Conservation (phyloP, 92 coral and sea anemone species). For the Hydrozoanthus gracilis region DNA sequence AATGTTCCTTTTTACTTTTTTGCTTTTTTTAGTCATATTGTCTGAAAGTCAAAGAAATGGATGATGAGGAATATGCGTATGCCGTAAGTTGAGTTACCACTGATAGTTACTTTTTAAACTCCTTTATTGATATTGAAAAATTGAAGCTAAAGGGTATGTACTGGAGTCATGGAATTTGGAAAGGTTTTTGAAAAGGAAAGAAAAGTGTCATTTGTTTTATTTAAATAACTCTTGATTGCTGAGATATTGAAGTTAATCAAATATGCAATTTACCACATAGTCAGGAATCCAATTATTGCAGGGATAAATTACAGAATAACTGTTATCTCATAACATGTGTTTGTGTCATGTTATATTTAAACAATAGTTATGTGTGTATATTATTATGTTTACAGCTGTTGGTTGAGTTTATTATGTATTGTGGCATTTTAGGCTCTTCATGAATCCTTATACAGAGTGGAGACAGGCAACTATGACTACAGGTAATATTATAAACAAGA, state of each 20-base stretch:
- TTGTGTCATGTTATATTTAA: too few relatives aligned
- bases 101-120: not conserved
- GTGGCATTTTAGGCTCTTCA: slow-evolving; percentile 79
- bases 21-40: slow-evolving; percentile 82
- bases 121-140: not conserved
- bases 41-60: slow-evolving; percentile 98
- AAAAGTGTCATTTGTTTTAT: too few relatives aligned
- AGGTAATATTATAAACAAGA: slow-evolving; percentile 60
- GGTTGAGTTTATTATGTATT: not conserved
- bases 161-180: too few relatives aligned
- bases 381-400: not conserved
- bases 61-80: slow-evolving; percentile 99
- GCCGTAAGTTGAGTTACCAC: slow-evolving; percentile 77
- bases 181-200: too few relatives aligned
- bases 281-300: too few relatives aligned
- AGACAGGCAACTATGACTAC: slow-evolving; percentile 99
- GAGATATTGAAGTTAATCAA: too few relatives aligned
- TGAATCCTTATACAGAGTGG: slow-evolving; percentile 96
- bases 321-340: too few relatives aligned
- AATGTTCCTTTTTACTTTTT: not conserved
- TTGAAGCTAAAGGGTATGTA: too few relatives aligned
- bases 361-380: too few relatives aligned
- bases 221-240: too few relatives aligned
- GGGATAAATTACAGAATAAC: too few relatives aligned
- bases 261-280: too few relatives aligned